Evolutionary conservation across 2,797 vertebrate species (phyloP).

Genomic region (Gambelia wislizenii): DNA sequence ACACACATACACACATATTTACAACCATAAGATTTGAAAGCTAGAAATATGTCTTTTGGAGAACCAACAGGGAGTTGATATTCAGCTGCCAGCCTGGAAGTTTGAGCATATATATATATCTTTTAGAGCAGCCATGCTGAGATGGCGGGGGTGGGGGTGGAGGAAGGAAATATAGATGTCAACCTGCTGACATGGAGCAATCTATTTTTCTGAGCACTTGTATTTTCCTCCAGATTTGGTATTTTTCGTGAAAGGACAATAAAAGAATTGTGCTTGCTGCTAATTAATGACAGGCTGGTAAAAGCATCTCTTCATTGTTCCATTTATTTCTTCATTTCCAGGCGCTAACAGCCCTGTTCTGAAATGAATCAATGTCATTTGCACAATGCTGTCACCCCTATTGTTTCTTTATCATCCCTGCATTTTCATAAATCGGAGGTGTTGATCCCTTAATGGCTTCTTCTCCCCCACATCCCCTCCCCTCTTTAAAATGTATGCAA

Average conservation of each 20-base stretch:
- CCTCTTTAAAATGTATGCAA: slow-evolving; percentile 80
- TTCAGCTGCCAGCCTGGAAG: slow-evolving; percentile 58
- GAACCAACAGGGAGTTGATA: slow-evolving; percentile 61
- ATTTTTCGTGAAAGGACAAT: slow-evolving; percentile 89
- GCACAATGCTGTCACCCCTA: slow-evolving; percentile 85
- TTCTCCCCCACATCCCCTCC: slow-evolving; percentile 60
- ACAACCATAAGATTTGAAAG: slow-evolving; percentile 25
- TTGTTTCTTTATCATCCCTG: slow-evolving; percentile 93
- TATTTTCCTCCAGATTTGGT: slow-evolving; percentile 86
- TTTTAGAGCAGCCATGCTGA: slow-evolving; percentile 39
- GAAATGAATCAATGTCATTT: slow-evolving; percentile 89
- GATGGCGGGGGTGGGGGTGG: neutral
- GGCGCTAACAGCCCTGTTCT: slow-evolving; percentile 84
- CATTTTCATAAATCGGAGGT: slow-evolving; percentile 96
- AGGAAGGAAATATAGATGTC: slow-evolving; percentile 83
- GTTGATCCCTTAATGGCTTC: slow-evolving; percentile 90
- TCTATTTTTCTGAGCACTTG: slow-evolving; percentile 80
- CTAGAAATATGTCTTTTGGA: slow-evolving; percentile 43
- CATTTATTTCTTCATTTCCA: slow-evolving; percentile 88
- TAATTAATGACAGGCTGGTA: slow-evolving; percentile 93
- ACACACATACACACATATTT: no score
- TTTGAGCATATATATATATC: slow-evolving; percentile 66
- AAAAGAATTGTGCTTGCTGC: slow-evolving; percentile 88
- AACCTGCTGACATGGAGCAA: slow-evolving; percentile 80
- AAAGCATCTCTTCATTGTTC: slow-evolving; percentile 87